A percentile compares a stretch with the other conserved stretches of the same genome.
phyloP scores from a whole-genome alignment of 2,797 vertebrate species.

The Spheniscus humboldti region DNA sequence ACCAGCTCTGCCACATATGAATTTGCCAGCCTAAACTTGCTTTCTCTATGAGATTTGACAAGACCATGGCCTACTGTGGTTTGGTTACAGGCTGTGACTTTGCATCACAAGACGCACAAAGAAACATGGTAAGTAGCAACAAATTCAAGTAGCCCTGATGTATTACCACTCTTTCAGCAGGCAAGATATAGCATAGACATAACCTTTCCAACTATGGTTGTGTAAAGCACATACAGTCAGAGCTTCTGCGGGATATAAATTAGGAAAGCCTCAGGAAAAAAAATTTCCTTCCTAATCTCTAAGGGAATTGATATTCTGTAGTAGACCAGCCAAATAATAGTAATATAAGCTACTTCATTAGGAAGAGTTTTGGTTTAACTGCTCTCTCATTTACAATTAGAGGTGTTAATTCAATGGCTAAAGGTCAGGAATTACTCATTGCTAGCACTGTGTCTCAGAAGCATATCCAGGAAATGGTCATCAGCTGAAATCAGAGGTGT shows the following conservation, averaged over 20 bases:
- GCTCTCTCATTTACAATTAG: conserved; percentile 10
- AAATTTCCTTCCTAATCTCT: not conserved
- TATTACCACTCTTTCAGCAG: not conserved
- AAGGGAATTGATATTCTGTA: not conserved
- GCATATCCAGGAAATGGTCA: not conserved
- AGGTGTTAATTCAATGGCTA: conserved; percentile 39
- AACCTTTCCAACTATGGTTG: not conserved
- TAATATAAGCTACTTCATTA: not conserved
- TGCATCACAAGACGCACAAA: not conserved
- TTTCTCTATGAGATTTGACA: not conserved
- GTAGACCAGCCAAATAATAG: not conserved
- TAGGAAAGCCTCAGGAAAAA: not conserved
- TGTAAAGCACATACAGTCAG: not conserved
- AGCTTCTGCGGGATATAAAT: not conserved
- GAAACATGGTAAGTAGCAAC: not conserved
- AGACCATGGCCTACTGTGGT: not conserved
- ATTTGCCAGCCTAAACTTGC: not conserved
- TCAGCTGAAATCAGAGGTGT: conserved; percentile 14
- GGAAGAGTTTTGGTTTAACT: not conserved
- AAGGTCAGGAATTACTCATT: conserved; percentile 50
- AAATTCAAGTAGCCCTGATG: not conserved
- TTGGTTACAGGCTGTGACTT: not conserved
- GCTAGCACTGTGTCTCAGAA: not conserved
- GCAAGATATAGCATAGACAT: not conserved
- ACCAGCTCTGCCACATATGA: not conserved